Conservation (phyloP, 2,888 invertebrate species). For the Tetheella fluctuosa region DNA sequence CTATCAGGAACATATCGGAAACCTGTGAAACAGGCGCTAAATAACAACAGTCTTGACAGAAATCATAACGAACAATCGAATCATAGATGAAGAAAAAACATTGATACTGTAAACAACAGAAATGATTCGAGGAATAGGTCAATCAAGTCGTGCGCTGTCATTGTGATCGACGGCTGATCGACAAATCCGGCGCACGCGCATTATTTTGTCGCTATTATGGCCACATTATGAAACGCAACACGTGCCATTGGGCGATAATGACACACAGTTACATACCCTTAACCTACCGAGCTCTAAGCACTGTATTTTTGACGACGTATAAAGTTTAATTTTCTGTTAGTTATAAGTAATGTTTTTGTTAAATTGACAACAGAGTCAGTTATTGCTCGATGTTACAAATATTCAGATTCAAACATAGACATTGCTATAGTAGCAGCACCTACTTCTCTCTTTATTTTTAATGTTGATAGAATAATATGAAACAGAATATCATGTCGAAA, state of each 20-base stretch:
- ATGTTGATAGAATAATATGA: too few relatives aligned
- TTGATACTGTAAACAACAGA: conserved; percentile 23
- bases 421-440: too few relatives aligned
- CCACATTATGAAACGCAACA: neutral
- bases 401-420: too few relatives aligned
- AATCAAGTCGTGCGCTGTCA: conserved; percentile 21
- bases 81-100: neutral
- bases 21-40: too few relatives aligned
- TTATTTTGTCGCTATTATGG: neutral
- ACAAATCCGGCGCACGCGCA: conserved; percentile 17
- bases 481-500: too few relatives aligned
- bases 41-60: too few relatives aligned
- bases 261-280: conserved; percentile 29
- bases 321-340: conserved; percentile 17
- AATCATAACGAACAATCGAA: neutral
- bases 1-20: too few relatives aligned
- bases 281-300: conserved; percentile 25
- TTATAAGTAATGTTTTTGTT: neutral
- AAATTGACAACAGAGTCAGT: neutral
- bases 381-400: neutral
- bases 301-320: conserved; percentile 20
- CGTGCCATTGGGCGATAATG: conserved; percentile 34
- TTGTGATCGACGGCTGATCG: conserved; percentile 49
- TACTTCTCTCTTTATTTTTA: too few relatives aligned
- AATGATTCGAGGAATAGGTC: conserved; percentile 18